Evolutionary conservation across 2,888 invertebrate genomes (phyloP).

Genomic region (Apamea sordens): DNA sequence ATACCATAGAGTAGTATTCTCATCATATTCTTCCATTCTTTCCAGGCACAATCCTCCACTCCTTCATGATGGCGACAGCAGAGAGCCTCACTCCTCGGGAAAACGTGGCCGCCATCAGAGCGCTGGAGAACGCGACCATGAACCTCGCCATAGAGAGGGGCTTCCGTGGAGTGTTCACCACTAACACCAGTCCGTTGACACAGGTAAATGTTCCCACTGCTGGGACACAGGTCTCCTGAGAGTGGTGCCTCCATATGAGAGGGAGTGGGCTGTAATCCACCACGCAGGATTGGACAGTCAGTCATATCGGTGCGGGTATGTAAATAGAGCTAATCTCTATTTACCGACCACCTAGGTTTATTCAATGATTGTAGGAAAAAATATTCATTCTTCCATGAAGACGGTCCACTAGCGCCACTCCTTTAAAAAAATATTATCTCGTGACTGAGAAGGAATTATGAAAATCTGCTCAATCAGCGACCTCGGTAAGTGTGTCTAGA

Average conservation of each 20-base stretch:
- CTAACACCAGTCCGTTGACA: constrained; percentile 96
- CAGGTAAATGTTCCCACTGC: constrained; percentile 89
- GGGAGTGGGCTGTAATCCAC: too few relatives aligned
- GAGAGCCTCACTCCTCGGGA: constrained; percentile 92
- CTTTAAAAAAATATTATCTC: too few relatives aligned
- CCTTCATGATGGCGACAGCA: constrained; percentile 96
- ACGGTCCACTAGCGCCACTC: too few relatives aligned
- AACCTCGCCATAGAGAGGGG: constrained; percentile 91
- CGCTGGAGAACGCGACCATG: constrained; percentile 94
- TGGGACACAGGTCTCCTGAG: too few relatives aligned
- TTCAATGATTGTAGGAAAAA: not conserved
- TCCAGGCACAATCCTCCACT: constrained; percentile 92
- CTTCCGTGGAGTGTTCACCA: constrained; percentile 95
- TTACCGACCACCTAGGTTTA: not conserved
- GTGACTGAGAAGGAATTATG: too few relatives aligned
- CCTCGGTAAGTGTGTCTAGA: too few relatives aligned
- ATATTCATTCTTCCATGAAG: not conserved
- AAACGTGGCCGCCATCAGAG: constrained; percentile 94
- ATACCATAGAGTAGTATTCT: not conserved
- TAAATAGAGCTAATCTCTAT: too few relatives aligned
- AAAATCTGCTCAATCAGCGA: too few relatives aligned
- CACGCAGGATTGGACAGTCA: too few relatives aligned
- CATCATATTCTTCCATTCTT: not conserved
- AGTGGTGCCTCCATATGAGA: too few relatives aligned
- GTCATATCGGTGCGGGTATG: not conserved